Evolutionary conservation across 1,140 invertebrate genomes (phyloP), one percentile per base, ranked within the genome.

Genomic region (Temnothorax curvispinosus): DNA sequence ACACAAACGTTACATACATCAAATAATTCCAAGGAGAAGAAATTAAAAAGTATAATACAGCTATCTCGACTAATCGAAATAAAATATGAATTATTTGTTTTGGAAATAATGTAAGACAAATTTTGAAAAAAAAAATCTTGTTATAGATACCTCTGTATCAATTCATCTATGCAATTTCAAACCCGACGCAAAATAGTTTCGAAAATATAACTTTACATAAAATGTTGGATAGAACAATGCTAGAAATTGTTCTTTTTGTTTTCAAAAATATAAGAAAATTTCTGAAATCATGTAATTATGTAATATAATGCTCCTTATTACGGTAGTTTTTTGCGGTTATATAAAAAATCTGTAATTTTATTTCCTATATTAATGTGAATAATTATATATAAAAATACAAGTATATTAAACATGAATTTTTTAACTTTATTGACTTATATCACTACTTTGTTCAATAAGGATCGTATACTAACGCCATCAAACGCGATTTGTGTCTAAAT

Each of bases 1-100:
- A 67, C 58, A 64, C 58, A 62, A 67, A 18, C 62, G 75, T 78
- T 62, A 50, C 56, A 41, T 77, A 47, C 27, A 35, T 35, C 41
- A 41, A 64, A 9, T 35, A 47, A 64, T 44, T 44, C 6, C 41
- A 47, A 21, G 32, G 7, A 21, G n/a, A n/a, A 76, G 52, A 41
- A 27, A 85, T 75, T 74, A 27, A 27, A 15, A 72, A 81, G 13
- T 21, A 18, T 41, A 44, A 60, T 72, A 41, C 6, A 75, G 13
- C 5, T 11, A 21, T 35, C 7, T 52, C 44, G 44, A 65, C 41
- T 38, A 44, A 76, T 67, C 32, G 6, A 65, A 52, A 64, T 35
- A 4, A 38, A 3, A 60, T 58, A 58, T 38, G 8, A 62, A 3
- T 35, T n/a, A n/a, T 50, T 65, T 11, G 6, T 21, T 44, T 32